Percentiles rank a stretch among this genome's conserved stretches.
phyloP scores from a whole-genome alignment of 1,140 invertebrate species.

The Stegodyphus dumicola region DNA sequence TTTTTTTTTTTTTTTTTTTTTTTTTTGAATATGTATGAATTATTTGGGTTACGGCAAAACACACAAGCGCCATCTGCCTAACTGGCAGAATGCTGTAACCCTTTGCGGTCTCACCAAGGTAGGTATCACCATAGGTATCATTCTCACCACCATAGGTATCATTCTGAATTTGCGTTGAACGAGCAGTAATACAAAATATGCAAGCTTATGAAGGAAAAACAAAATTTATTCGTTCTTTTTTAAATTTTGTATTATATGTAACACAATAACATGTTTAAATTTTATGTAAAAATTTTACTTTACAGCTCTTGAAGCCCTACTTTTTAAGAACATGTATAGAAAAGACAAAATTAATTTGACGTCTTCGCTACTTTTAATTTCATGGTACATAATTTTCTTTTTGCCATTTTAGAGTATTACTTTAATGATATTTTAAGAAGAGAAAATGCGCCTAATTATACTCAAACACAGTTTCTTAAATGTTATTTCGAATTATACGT shows the following conservation, averaged over 20 bases:
- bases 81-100: too few species aligned
- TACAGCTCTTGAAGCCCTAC: not conserved
- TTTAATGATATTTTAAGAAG: too few species aligned
- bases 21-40: too few species aligned
- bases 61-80: too few species aligned
- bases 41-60: too few species aligned
- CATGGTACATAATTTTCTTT: not conserved
- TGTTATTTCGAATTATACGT: too few species aligned
- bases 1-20: too few species aligned
- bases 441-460: too few species aligned
- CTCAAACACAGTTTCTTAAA: too few species aligned
- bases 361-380: not conserved
- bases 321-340: not conserved
- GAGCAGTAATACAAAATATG: not conserved
- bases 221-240: not conserved
- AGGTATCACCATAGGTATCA: not conserved
- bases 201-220: not conserved
- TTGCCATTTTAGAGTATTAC: not conserved
- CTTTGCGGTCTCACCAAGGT: too few species aligned
- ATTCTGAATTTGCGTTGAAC: not conserved
- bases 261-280: not conserved
- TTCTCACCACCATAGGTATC: not conserved
- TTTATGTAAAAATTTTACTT: not conserved
- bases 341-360: not conserved
- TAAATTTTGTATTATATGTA: not conserved